phyloP scores from a whole-genome alignment of 2,113 vertebrate species.

The Leuciscus idus region DNA sequence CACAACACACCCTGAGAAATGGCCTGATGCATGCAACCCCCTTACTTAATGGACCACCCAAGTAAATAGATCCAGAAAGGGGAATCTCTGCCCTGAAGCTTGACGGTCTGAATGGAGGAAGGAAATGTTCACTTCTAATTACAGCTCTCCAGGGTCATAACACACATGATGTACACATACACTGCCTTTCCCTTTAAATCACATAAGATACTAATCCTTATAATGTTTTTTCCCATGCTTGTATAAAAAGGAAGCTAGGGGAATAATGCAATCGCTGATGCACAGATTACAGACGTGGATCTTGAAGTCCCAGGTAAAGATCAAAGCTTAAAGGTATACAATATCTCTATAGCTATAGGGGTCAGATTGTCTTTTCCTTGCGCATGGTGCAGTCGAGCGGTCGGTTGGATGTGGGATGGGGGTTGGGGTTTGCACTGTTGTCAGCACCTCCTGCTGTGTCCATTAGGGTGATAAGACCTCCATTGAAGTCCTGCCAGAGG shows the following conservation, averaged over 20 bases:
- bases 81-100: constrained; percentile 5
- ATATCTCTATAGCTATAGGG: constrained; percentile 23
- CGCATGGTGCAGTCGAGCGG: constrained; percentile 17
- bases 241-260: not conserved
- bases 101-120: constrained; percentile 6
- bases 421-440: constrained; percentile 49
- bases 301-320: constrained; percentile 43
- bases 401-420: constrained; percentile 3
- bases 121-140: constrained; percentile 24
- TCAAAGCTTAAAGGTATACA: constrained; percentile 34
- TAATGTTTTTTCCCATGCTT: not conserved
- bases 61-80: not conserved
- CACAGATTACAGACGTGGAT: not conserved
- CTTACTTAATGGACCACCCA: constrained; percentile 19
- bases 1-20: constrained; percentile 10
- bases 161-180: not conserved
- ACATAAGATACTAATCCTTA: constrained; percentile 25
- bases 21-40: not conserved
- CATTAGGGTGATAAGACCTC: constrained; percentile 75
- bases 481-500: constrained; percentile 77
- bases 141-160: constrained; percentile 14
- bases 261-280: constrained; percentile 2
- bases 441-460: constrained; percentile 64
- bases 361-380: constrained; percentile 32
- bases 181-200: constrained; percentile 11